Evolutionary conservation across 2,888 invertebrate genomes (phyloP), one percentile per base, ranked within the genome.

Genomic region (Philaethria dido): DNA sequence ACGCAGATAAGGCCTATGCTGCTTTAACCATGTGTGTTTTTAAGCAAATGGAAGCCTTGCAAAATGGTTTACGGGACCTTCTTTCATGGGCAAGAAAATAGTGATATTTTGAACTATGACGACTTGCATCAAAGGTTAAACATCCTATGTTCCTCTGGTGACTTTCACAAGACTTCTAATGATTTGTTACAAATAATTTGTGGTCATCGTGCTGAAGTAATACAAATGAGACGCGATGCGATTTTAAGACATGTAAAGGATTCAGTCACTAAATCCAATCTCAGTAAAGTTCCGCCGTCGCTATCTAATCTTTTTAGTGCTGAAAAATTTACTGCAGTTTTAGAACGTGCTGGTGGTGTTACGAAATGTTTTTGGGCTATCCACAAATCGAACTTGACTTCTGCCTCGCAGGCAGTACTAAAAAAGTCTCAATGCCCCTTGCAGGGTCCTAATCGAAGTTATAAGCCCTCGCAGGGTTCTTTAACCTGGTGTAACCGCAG

Each of bases 311-410:
- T 72, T 18, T 69, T 71, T 29, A 67, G 69, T 55, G 45, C 70
- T 6, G 73, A 73, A 16, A 11, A 13, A 13, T 66, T 74, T 18
- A 69, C 69, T 20, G 14, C 70, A 3, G 20, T 55, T 11, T 22
- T 72, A 14, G 75, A 76, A 64, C 74, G 74, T 59, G 69, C 66
- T 3, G 74, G 75, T 6, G 75, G 75, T 2, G 67, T 74, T 8
- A 42, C 2, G 42, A 6, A 14, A 42, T 13, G n/a, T n/a, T n/a
- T n/a, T n/a, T n/a, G n/a, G n/a, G n/a, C n/a, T n/a, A n/a, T n/a
- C n/a, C n/a, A n/a, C n/a, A n/a, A n/a, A n/a, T n/a, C n/a, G n/a
- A n/a, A n/a, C n/a, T n/a, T 42, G 14, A 9, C 2, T 42, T 1
- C 14, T 5, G 44, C 44, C 16, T 42, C 42, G 42, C 14, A 14